Conservation (phyloP, 2,888 invertebrate species). For the Conistra vaccinii region DNA sequence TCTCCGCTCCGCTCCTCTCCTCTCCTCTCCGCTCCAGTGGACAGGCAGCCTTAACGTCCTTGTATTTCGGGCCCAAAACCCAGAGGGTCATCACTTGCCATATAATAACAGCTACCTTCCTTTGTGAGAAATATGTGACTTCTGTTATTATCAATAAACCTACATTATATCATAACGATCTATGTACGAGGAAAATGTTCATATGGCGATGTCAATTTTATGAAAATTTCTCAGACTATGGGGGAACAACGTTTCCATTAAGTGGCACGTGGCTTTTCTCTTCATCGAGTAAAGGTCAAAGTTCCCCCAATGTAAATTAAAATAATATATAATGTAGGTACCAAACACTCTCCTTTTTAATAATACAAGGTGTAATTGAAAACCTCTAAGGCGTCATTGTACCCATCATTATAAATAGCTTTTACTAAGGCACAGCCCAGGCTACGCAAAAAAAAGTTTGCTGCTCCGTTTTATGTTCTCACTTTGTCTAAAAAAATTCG, state of each 20-base stretch:
- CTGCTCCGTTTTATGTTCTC: too few relatives aligned
- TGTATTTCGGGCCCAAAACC: background rate
- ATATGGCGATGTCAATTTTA: constrained; percentile 41
- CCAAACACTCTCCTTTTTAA: background rate
- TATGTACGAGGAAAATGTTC: constrained; percentile 18
- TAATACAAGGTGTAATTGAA: too few relatives aligned
- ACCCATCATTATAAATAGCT: too few relatives aligned
- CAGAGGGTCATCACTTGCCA: background rate
- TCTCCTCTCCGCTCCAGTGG: too few relatives aligned
- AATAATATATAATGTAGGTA: background rate
- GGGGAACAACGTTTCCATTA: constrained; percentile 43
- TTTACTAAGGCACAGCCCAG: too few relatives aligned
- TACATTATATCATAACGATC: background rate
- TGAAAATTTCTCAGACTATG: constrained; percentile 52
- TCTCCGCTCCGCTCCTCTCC: too few relatives aligned
- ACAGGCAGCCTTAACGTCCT: too few relatives aligned
- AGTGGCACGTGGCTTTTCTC: constrained; percentile 14
- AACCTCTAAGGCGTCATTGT: too few relatives aligned
- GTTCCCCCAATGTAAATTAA: background rate
- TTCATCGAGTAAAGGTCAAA: background rate
- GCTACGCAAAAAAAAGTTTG: too few relatives aligned
- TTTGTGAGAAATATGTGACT: constrained; percentile 3
- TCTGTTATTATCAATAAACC: background rate
- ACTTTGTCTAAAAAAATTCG: too few relatives aligned
- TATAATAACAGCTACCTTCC: background rate